Evolutionary conservation across 2,797 vertebrate genomes (phyloP).

Genomic region (Syngnathus rostellatus): DNA sequence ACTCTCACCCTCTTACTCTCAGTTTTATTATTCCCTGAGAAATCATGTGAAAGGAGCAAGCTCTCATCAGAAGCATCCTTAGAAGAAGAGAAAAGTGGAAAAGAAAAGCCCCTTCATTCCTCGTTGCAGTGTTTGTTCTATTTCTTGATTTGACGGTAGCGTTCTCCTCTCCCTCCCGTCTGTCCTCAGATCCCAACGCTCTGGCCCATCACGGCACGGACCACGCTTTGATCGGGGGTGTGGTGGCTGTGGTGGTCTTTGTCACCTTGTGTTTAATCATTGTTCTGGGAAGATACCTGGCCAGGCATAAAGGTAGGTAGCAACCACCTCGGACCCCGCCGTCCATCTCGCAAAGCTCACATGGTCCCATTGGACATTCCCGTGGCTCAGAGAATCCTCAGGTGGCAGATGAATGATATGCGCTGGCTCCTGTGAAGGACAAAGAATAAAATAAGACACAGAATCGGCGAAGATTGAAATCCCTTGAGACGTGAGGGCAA

Average conservation of each 20-base stretch:
- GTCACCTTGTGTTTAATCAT: conserved; percentile 98
- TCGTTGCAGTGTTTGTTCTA: conserved; percentile 1
- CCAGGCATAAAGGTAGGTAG: conserved; percentile 96
- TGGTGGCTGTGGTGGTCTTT: conserved; percentile 98
- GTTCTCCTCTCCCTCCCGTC: conserved; percentile 26
- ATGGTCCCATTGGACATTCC: conserved; percentile 4
- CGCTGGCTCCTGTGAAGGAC: conserved; percentile 1
- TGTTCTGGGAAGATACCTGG: conserved; percentile 95
- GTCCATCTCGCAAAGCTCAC: conserved; percentile 13
- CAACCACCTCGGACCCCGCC: conserved; percentile 23
- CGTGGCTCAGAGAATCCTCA: conserved; percentile 10
- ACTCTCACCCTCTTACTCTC: conserved; percentile 14
- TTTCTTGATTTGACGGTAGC: conserved; percentile 1
- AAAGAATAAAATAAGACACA: neutral
- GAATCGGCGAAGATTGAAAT: neutral
- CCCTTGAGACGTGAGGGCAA: neutral
- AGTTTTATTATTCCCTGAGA: conserved; percentile 50
- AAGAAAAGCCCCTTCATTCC: conserved; percentile 35
- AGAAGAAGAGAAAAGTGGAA: conserved; percentile 46
- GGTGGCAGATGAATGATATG: conserved; percentile 7
- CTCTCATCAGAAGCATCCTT: conserved; percentile 40
- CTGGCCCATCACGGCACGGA: conserved; percentile 85
- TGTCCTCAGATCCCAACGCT: conserved; percentile 83
- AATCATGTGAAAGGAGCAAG: conserved; percentile 39
- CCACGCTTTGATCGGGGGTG: conserved; percentile 95